Conservation (phyloP, 2,113 vertebrate genomes). For the Siniperca knerii region DNA sequence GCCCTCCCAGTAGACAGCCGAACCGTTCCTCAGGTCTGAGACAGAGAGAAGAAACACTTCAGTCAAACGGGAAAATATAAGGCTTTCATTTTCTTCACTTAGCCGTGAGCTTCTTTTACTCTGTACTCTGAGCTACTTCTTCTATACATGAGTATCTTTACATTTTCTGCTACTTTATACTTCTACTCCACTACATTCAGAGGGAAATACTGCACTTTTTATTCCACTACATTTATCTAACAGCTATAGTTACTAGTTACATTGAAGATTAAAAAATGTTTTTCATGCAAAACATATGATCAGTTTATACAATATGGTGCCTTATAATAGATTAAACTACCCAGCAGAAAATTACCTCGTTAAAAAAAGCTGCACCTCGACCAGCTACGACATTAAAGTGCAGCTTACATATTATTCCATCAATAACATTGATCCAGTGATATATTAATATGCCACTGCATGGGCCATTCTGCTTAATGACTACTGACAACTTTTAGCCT, state of each 20-base stretch:
- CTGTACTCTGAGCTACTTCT: background rate
- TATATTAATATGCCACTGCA: background rate
- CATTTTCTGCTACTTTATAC: background rate
- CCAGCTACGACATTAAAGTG: background rate
- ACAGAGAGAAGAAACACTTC: background rate
- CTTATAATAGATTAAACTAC: background rate
- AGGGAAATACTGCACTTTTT: too few relatives aligned
- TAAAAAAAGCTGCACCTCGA: too few relatives aligned
- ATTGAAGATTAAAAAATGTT: background rate
- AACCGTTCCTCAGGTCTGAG: constrained; percentile 87
- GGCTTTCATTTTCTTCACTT: background rate
- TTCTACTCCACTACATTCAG: background rate
- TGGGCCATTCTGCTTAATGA: background rate
- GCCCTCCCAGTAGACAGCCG: constrained; percentile 78
- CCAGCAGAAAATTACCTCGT: too few relatives aligned
- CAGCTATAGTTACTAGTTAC: background rate
- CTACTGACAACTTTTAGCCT: background rate
- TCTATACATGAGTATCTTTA: too few relatives aligned
- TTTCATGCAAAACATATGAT: background rate
- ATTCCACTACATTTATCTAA: too few relatives aligned
- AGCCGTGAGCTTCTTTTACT: background rate
- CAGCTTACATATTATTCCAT: background rate
- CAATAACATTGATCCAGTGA: background rate
- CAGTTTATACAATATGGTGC: background rate
- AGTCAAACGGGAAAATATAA: background rate